phyloP scores from a whole-genome alignment of 2,797 vertebrate species.

The Anguilla anguilla region DNA sequence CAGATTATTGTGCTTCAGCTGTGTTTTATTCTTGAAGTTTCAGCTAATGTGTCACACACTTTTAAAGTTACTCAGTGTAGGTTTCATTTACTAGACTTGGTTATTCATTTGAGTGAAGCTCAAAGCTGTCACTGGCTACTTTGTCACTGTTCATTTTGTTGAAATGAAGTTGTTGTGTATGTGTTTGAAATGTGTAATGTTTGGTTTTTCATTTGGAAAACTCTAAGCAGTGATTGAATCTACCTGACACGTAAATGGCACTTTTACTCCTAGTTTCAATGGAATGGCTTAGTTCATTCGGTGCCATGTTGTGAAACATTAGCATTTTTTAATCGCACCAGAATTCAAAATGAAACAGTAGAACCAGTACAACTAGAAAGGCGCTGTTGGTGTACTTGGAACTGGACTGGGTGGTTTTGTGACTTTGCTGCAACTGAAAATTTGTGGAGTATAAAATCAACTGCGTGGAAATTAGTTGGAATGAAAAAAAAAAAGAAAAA shows the following conservation, averaged over 20 bases:
- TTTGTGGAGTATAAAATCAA: not conserved
- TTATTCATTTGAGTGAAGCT: not conserved
- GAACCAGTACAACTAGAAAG: not conserved
- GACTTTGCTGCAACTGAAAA: not conserved
- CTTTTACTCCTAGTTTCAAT: not conserved
- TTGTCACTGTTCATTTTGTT: not conserved
- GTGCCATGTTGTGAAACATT: not conserved
- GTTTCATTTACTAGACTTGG: not conserved
- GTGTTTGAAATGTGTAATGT: not conserved
- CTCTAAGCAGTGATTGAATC: not conserved
- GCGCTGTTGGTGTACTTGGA: not conserved
- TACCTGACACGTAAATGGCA: not conserved
- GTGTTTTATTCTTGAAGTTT: not conserved
- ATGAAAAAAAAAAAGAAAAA: not conserved
- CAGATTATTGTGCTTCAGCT: not conserved
- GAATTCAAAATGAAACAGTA: not conserved
- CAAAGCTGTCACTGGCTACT: not conserved
- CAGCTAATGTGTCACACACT: not conserved
- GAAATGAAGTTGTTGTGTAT: not conserved
- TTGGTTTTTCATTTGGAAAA: not conserved
- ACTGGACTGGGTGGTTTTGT: not conserved
- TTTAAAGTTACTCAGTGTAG: not conserved
- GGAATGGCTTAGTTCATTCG: not conserved
- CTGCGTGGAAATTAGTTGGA: not conserved
- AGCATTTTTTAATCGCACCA: not conserved